These are phyloP conservation scores for Tupaia tana DNA, from an alignment of 2,113 vertebrate species.

Conservation along the genomic window DNA sequence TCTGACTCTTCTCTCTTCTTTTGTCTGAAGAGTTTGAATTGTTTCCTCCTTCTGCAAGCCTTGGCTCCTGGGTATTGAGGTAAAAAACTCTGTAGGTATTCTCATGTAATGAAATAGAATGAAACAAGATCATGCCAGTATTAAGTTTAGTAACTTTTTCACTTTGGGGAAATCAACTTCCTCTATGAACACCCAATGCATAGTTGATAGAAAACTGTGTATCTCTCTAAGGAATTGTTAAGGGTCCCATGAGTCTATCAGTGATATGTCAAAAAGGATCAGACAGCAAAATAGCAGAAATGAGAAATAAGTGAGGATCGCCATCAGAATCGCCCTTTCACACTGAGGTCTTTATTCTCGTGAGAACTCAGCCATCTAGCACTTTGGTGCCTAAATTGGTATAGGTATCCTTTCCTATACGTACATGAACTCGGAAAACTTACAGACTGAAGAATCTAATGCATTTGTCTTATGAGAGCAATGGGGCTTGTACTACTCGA, in stretches of 20 bases:
- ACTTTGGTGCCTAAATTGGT: background rate
- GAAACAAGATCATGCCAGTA: slow-evolving; percentile 63
- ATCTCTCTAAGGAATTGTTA: slow-evolving; percentile 21
- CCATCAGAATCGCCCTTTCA: slow-evolving; percentile 18
- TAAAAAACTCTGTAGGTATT: slow-evolving; percentile 74
- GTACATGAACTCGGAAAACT: slow-evolving; percentile 3
- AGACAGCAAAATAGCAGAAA: background rate
- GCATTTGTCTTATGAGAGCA: slow-evolving; percentile 27
- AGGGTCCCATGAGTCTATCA: background rate
- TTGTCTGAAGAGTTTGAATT: slow-evolving; percentile 64
- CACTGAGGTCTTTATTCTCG: background rate
- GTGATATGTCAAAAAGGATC: slow-evolving; percentile 4
- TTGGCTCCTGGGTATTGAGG: slow-evolving; percentile 47
- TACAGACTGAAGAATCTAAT: background rate
- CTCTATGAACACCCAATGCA: background rate
- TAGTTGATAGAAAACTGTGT: slow-evolving; percentile 17
- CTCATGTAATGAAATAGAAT: slow-evolving; percentile 80
- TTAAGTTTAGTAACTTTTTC: slow-evolving; percentile 66
- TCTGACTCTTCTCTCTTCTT: slow-evolving; percentile 60
- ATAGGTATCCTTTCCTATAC: background rate
- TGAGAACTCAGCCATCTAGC: background rate
- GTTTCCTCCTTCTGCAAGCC: slow-evolving; percentile 24
- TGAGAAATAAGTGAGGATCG: background rate
- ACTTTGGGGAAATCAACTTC: slow-evolving; percentile 56
- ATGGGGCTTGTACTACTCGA: background rate